Conservation (phyloP, 1,140 invertebrate genomes). For the Calosoma granatense region DNA sequence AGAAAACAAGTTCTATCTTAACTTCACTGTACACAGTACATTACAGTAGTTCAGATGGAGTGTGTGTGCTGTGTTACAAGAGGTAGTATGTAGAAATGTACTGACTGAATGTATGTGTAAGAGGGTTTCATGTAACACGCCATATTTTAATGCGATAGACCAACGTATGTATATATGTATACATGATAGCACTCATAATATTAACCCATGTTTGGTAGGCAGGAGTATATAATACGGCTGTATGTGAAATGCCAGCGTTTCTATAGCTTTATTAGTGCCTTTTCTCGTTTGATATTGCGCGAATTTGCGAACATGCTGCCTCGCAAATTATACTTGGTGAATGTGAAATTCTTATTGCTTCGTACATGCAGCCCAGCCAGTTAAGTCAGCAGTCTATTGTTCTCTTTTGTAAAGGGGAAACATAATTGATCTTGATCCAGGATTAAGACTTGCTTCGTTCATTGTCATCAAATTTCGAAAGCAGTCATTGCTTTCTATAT, state of each 20-base stretch:
- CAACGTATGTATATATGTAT: not conserved
- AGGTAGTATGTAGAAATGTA: not conserved
- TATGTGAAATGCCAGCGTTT: not conserved
- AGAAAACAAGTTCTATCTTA: conserved; percentile 1
- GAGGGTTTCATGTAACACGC: conserved; percentile 7
- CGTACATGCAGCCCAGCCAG: not conserved
- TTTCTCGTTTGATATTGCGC: not conserved
- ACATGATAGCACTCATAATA: conserved; percentile 6
- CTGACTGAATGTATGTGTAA: not conserved
- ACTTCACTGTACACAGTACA: not conserved
- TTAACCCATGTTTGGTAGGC: not conserved
- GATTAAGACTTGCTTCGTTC: too few species aligned
- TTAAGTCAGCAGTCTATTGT: not conserved
- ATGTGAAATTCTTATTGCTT: not conserved
- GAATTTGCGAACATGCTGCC: not conserved
- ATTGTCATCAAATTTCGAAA: too few species aligned
- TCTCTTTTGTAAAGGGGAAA: not conserved
- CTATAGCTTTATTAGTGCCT: conserved; percentile 1
- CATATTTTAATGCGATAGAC: conserved; percentile 4
- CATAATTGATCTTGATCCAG: not conserved
- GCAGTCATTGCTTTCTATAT: too few species aligned
- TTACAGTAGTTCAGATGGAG: not conserved
- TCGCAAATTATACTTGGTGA: not conserved
- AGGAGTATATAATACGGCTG: not conserved
- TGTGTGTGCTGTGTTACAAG: not conserved